Evolutionary conservation across 2,797 vertebrate species (phyloP), one percentile per base, ranked within the genome.

Genomic region (Gymnoscopelus braueri): DNA sequence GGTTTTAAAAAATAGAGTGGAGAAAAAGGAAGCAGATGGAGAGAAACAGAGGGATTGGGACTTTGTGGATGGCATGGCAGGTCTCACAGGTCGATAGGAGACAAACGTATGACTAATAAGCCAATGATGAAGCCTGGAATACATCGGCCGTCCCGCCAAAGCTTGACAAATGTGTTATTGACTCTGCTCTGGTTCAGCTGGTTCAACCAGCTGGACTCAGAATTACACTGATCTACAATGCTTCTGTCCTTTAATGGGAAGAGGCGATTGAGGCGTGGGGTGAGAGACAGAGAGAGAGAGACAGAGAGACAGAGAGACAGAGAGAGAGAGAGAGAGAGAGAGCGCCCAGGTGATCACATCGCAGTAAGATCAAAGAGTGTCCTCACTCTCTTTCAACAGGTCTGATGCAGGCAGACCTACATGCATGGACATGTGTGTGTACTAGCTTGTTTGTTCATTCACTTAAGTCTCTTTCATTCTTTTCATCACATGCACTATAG

Each of bases 21-120:
- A 54, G 29, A 13, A 47, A 39, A 39, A 19, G 26, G 9, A 14
- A 70, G 76, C 67, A 9, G 4, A 58, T 32, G 35, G 66, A 54
- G 65, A 65, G 54, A 32, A 14, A n/a, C 4, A 26, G 69, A 10
- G 68, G 75, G 72, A 72, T 32, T 67, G 69, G 64, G 15, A 3
- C 49, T 63, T 67, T 56, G 39, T 44, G 74, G 69, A 82, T 83
- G 76, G 72, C 61, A 73, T 53, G 0, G 72, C 71, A 63, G 44
- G 61, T 67, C 77, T 44, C 67, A 73, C 82, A 80, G 84, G 79
- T 89, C 77, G 72, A 90, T 83, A 66, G 67, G 78, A 90, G 84
- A 90, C 88, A 93, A 91, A 90, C 73, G 60, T 65, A 80, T 78
- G 80, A 82, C 86, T 91, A 92, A 93, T 89, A 89, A 91, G 84